Evolutionary conservation across 2,113 vertebrate genomes (phyloP).

Genomic region (Oostethus manadensis): DNA sequence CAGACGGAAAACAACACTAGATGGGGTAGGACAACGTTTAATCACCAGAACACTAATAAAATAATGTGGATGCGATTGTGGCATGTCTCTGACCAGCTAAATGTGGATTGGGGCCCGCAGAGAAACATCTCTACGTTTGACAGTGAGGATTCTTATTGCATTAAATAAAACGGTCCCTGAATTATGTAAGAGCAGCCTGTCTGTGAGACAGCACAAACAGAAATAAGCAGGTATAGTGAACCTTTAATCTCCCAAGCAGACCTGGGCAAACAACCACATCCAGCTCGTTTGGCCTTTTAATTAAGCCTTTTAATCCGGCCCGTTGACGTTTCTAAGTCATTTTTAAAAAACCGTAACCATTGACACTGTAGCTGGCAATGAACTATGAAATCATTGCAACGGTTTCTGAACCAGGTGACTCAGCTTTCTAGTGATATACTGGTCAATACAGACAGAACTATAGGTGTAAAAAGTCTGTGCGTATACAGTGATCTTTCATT

Average conservation of each 20-base stretch:
- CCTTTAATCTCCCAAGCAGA: slow-evolving; percentile 11
- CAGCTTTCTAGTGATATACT: too few species aligned
- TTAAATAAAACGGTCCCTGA: background rate
- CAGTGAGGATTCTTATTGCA: background rate
- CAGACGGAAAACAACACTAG: slow-evolving; percentile 12
- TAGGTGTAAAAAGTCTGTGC: too few species aligned
- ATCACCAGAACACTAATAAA: background rate
- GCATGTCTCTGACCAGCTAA: slow-evolving; percentile 3
- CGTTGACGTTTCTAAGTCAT: too few species aligned
- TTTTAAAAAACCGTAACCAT: too few species aligned
- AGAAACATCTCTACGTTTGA: background rate
- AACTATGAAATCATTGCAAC: too few species aligned
- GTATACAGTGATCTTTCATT: too few species aligned
- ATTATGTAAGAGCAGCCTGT: background rate
- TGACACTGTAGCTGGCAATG: too few species aligned
- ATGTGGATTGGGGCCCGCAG: background rate
- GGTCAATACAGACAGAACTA: too few species aligned
- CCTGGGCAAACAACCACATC: too few species aligned
- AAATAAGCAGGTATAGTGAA: slow-evolving; percentile 15
- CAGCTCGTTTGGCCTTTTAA: too few species aligned
- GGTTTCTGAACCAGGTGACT: too few species aligned
- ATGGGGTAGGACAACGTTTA: slow-evolving; percentile 26
- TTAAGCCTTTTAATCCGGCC: too few species aligned
- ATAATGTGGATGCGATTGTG: background rate
- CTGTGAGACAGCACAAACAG: background rate